Evolutionary conservation across 2,888 invertebrate genomes (phyloP).

Genomic region (Pedicia rivosa): DNA sequence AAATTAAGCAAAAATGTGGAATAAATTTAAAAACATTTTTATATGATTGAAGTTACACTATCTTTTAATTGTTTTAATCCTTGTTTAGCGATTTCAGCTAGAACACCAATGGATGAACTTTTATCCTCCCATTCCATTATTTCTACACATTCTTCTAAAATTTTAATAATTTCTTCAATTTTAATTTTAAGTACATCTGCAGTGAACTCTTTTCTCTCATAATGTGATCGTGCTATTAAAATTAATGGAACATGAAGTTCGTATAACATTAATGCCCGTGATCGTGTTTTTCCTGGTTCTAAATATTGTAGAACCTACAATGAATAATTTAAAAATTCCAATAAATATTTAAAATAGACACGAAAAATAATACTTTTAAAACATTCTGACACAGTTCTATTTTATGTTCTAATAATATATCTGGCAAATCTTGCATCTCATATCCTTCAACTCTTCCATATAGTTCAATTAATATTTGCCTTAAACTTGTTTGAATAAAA

Average conservation of each 20-base stretch:
- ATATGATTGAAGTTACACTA: conserved; percentile 16
- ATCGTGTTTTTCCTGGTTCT: conserved; percentile 60
- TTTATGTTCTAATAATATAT: conserved; percentile 57
- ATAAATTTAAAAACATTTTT: too few species aligned
- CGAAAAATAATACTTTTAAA: conserved; percentile 31
- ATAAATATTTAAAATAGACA: too few species aligned
- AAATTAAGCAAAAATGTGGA: too few species aligned
- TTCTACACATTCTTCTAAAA: conserved; percentile 44
- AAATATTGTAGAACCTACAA: conserved; percentile 42
- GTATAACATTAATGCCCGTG: conserved; percentile 63
- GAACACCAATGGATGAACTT: conserved; percentile 24
- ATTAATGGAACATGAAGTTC: conserved; percentile 67
- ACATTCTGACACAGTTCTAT: conserved; percentile 53
- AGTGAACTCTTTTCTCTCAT: conserved; percentile 39
- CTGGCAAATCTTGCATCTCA: conserved; percentile 50
- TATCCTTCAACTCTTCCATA: conserved; percentile 64
- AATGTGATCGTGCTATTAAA: conserved; percentile 48
- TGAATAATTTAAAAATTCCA: too few species aligned
- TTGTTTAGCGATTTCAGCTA: conserved; percentile 22
- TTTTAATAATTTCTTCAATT: conserved; percentile 44
- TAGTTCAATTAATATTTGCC: conserved; percentile 55
- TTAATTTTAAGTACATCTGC: conserved; percentile 42
- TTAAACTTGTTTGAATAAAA: conserved; percentile 47
- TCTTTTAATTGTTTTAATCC: conserved; percentile 21
- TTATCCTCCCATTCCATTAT: conserved; percentile 51